Evolutionary conservation across 2,888 invertebrate genomes (phyloP), one percentile per base, ranked within the genome.

Genomic region (Elysia crispata): DNA sequence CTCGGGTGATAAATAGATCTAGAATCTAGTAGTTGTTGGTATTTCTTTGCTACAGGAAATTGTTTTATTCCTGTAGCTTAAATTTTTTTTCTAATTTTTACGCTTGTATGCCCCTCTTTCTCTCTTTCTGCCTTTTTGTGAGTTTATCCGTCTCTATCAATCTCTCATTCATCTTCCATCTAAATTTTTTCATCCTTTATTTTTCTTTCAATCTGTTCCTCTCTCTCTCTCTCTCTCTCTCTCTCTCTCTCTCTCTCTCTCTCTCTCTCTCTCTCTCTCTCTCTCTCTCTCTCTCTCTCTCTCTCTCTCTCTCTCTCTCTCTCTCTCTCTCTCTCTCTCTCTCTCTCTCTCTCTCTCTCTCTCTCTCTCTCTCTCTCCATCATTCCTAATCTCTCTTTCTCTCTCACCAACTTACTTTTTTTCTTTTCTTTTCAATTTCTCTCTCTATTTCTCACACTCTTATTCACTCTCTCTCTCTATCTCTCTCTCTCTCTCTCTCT

Each of bases 271-370:
- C 5, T 23, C 60, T 23, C 5, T 23, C 20, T 23, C 5, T 23
- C 60, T 23, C 5, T 23, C 60, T 23, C 5, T 23, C 60, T 23
- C 5, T 23, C 60, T 23, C 3, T 23, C 60, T 23, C 3, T 23
- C 60, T 60, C 5, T 23, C 60, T 60, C 5, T 60, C 60, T 60
- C 5, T 60, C 60, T 60, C 60, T 60, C 6, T 8, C 5, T 60
- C 60, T 60, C 60, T 60, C 60, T 60, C 60, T 60, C 60, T 60
- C 60, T 60, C 60, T 60, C 60, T 60, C 60, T 60, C 60, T 60
- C 60, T 60, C 60, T 60, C 60, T 60, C 60, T 60, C 60, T 60
- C 60, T 60, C 60, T 60, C 60, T 60, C 60, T 60, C 5, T 60
- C 60, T 60, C 3, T 60, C n/a, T 60, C 3, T 60, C n/a, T 60